Evolutionary conservation across 2,888 invertebrate genomes (phyloP).

Genomic region (Drosophila cognata): DNA sequence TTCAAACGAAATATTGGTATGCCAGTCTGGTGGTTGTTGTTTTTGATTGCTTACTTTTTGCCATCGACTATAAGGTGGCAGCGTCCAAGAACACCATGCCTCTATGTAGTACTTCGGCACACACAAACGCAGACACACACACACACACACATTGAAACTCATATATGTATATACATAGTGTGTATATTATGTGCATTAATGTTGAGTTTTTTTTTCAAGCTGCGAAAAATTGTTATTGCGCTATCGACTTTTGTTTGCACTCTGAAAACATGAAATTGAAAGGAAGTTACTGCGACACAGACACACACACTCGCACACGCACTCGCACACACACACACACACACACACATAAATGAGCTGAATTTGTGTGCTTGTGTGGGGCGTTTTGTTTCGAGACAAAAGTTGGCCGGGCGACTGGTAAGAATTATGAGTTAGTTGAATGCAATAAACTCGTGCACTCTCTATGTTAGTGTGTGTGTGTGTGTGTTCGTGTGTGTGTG

Average conservation of each 20-base stretch:
- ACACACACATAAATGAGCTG: constrained; percentile 15
- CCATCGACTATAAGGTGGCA: constrained; percentile 38
- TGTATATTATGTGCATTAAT: constrained; percentile 33
- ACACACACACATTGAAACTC: neutral
- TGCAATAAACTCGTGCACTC: constrained; percentile 60
- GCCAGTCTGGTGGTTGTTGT: constrained; percentile 3
- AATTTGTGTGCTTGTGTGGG: constrained; percentile 28
- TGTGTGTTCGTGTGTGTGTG: constrained; percentile 20
- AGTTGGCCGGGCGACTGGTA: constrained; percentile 51
- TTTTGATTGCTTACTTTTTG: constrained; percentile 29
- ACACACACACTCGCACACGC: constrained; percentile 20
- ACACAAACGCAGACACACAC: constrained; percentile 5
- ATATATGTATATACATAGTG: neutral
- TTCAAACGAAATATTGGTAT: neutral
- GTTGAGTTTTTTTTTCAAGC: constrained; percentile 43
- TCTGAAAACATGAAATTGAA: constrained; percentile 68
- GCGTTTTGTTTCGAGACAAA: constrained; percentile 65
- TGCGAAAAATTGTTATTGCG: constrained; percentile 68
- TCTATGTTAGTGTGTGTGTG: neutral
- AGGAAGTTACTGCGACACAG: constrained; percentile 62
- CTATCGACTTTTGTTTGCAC: constrained; percentile 66
- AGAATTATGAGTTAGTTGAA: constrained; percentile 71
- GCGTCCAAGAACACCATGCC: constrained; percentile 22
- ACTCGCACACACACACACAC: constrained; percentile 9
- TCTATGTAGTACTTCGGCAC: constrained; percentile 5